phyloP scores from a whole-genome alignment of 1,140 invertebrate species.

The Caenorhabditis remanei region DNA sequence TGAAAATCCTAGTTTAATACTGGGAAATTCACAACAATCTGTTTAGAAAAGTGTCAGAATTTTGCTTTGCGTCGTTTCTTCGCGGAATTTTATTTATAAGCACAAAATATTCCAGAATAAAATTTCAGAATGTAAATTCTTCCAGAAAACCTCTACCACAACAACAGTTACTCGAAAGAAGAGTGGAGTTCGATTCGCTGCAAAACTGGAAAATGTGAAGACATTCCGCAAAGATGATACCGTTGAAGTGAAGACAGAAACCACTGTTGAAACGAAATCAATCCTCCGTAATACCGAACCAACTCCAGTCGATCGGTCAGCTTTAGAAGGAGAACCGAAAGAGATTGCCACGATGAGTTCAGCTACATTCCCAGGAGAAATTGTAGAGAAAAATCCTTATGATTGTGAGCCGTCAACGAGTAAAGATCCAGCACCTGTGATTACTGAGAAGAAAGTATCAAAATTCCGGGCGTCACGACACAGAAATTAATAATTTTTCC shows the following conservation, averaged over 20 bases:
- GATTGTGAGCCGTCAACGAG: constrained; percentile 38
- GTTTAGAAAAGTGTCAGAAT: too few species aligned
- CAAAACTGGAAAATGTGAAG: constrained; percentile 26
- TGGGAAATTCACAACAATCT: too few species aligned
- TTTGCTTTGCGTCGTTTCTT: too few species aligned
- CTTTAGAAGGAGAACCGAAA: constrained; percentile 20
- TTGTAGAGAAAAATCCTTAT: constrained; percentile 30
- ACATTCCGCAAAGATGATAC: neutral
- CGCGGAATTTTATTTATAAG: too few species aligned
- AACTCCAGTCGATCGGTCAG: constrained; percentile 3
- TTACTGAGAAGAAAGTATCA: constrained; percentile 30
- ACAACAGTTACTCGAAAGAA: neutral
- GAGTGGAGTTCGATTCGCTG: constrained; percentile 22
- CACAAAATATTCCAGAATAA: too few species aligned
- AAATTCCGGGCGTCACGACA: constrained; percentile 23
- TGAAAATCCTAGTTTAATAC: too few species aligned
- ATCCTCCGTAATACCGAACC: constrained; percentile 26
- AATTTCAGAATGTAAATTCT: too few species aligned
- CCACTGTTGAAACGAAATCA: constrained; percentile 14
- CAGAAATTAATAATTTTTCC: neutral
- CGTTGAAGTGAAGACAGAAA: constrained; percentile 3
- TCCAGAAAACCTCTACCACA: neutral
- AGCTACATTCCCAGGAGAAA: constrained; percentile 22
- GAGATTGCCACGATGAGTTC: constrained; percentile 19
- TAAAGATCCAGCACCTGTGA: constrained; percentile 30